Evolutionary conservation across 2,888 invertebrate species (phyloP).

Genomic region (Chymomyza caudatula): DNA sequence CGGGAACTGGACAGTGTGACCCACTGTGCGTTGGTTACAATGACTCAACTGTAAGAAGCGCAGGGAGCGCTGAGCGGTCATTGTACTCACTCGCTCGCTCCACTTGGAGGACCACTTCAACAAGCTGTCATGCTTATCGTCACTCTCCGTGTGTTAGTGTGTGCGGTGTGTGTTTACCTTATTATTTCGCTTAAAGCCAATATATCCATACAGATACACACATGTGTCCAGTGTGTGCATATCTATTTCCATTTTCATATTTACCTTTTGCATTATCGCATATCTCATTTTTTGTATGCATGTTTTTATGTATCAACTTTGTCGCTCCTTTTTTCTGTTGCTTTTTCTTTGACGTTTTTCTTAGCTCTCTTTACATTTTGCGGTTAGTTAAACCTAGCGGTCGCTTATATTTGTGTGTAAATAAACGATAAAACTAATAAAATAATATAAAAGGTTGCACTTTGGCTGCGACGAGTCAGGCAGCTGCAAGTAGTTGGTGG

Average conservation of each 20-base stretch:
- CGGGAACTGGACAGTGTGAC: neutral
- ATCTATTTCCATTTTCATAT: conserved; percentile 13
- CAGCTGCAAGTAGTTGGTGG: neutral
- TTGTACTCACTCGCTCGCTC: neutral
- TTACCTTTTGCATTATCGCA: conserved; percentile 45
- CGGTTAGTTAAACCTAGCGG: conserved; percentile 53
- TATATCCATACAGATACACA: neutral
- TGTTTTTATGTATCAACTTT: neutral
- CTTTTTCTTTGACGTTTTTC: conserved; percentile 5
- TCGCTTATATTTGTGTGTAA: conserved; percentile 39
- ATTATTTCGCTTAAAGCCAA: conserved; percentile 31
- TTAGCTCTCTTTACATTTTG: conserved; percentile 18
- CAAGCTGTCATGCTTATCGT: conserved; percentile 24
- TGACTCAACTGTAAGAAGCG: conserved; percentile 18
- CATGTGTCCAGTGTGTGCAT: neutral
- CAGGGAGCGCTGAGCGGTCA: conserved; percentile 7
- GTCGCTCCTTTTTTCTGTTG: neutral
- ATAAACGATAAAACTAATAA: conserved; percentile 40
- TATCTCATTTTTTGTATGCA: conserved; percentile 14
- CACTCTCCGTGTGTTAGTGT: conserved; percentile 5
- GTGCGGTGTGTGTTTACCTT: conserved; percentile 27
- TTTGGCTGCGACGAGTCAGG: conserved; percentile 4
- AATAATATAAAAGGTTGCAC: conserved; percentile 13
- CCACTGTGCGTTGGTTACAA: conserved; percentile 9
- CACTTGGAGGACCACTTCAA: conserved; percentile 7